Evolutionary conservation across 1,140 invertebrate species (phyloP).

Genomic region (Bombus polaris): DNA sequence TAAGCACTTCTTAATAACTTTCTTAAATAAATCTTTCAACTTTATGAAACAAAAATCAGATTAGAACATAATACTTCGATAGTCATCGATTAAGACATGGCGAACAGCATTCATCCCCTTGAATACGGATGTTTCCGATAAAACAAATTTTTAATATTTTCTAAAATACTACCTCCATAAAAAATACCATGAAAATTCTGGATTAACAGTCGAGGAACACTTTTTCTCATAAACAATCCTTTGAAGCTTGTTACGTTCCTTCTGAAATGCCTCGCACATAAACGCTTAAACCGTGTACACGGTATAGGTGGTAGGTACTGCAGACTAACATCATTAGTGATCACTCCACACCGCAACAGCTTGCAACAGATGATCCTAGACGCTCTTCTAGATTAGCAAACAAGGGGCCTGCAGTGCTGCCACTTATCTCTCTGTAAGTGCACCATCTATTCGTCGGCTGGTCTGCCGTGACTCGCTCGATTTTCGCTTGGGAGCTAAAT

Average conservation of each 20-base stretch:
- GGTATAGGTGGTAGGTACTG: neutral
- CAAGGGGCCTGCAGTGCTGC: constrained; percentile 66
- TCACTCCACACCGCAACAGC: constrained; percentile 72
- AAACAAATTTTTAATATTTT: neutral
- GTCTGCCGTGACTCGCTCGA: constrained; percentile 64
- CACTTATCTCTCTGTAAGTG: constrained; percentile 74
- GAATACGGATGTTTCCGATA: neutral
- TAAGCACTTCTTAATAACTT: too few species aligned
- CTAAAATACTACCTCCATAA: neutral
- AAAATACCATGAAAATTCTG: neutral
- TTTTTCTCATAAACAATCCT: neutral
- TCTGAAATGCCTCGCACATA: neutral
- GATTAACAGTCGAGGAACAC: neutral
- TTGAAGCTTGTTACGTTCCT: neutral
- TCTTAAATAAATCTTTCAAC: too few species aligned
- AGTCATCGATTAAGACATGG: too few species aligned
- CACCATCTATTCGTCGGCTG: constrained; percentile 69
- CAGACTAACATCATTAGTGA: constrained; percentile 74
- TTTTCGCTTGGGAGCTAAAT: constrained; percentile 62
- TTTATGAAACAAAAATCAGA: too few species aligned
- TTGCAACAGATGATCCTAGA: constrained; percentile 75
- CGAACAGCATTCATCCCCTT: too few species aligned
- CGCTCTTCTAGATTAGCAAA: constrained; percentile 75
- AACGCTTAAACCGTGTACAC: neutral
- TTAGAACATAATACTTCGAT: too few species aligned